phyloP scores from a whole-genome alignment of 2,113 vertebrate genomes.

The Aspiorhynchus laticeps region DNA sequence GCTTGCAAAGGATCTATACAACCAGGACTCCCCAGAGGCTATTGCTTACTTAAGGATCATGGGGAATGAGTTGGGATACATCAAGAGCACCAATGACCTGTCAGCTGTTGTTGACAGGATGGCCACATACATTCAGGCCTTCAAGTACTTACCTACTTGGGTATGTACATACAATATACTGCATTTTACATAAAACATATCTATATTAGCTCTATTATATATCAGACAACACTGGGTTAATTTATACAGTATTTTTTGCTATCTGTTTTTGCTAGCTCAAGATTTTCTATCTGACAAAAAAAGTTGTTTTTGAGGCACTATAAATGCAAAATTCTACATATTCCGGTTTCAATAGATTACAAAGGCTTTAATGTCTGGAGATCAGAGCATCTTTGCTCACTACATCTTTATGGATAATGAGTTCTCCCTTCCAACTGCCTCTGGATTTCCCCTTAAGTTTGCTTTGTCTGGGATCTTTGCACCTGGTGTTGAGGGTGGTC shows the following conservation, averaged over 20 bases:
- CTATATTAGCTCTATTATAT: not conserved
- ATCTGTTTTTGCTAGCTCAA: too few relatives aligned
- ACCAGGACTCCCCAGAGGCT: conserved; percentile 79
- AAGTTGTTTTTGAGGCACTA: not conserved
- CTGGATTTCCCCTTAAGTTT: conserved; percentile 87
- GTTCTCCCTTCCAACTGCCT: conserved; percentile 85
- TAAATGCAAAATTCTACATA: not conserved
- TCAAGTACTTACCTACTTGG: conserved; percentile 54
- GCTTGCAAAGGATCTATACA: conserved; percentile 75
- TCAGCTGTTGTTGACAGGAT: conserved; percentile 71
- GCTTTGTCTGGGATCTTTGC: conserved; percentile 83
- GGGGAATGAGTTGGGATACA: conserved; percentile 87
- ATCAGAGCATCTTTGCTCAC: conserved; percentile 84
- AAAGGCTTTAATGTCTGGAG: conserved; percentile 73
- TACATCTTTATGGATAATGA: conserved; percentile 95
- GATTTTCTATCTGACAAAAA: not conserved
- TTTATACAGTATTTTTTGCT: not conserved
- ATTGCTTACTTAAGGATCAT: conserved; percentile 85
- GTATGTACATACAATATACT: conserved; percentile 51
- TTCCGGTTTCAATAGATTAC: conserved; percentile 61
- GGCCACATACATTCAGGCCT: conserved; percentile 59
- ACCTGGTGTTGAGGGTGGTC: conserved; percentile 81
- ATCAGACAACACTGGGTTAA: not conserved
- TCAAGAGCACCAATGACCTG: conserved; percentile 81
- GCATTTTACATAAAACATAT: not conserved